Base-by-base conservation (phyloP, 2,797 vertebrate genomes). In the Oreochromis mossambicus region DNA sequence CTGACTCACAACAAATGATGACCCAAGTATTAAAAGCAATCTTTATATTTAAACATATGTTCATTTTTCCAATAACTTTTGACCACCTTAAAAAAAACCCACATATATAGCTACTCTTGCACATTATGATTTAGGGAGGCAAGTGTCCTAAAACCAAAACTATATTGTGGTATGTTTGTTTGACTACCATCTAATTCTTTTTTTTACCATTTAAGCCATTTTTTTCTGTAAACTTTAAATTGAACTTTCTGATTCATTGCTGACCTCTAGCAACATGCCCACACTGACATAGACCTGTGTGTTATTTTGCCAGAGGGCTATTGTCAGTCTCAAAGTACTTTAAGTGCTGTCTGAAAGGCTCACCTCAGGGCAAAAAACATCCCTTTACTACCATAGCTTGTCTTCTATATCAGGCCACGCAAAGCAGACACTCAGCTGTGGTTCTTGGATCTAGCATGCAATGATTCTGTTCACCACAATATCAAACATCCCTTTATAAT, bases 1-100 rank as follows among this genome's bases (percentile, higher is more conserved):
- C 15, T 56, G 24, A 56, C 54, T 29, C 24, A 29, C 13, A 56
- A 21, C 21, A 19, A 61, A 34, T 63, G 2, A 36, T 13, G 19
- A 21, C 32, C 34, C 58, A 38, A 36, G 19, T 56, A 56, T 15
- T 56, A 29, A 14, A 56, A 56, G 13, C 24, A 56, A 56, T 29
- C 13, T 29, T 56, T 29, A 56, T 56, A 29, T 15, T 56, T 56
- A 56, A 56, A 15, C 13, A 56, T 29, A 56, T 15, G 24, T 56
- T 56, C 8, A 26, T 9, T 56, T 56, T 56, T 29, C 24, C 24
- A 56, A 56, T 8, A 29, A 56, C 13, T 29, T 56, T 56, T 56
- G 24, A 15, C 1, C 24, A 29, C 24, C 54, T 56, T 29, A 56
- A 56, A 55, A 55, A 26, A 4, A 0, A 0, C 0, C n/a, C 51